Percentiles rank a stretch among this genome's conserved stretches.
These are phyloP conservation scores for Variabilichromis moorii DNA, from an alignment of 2,113 vertebrate genomes.

Conservation along the genomic window DNA sequence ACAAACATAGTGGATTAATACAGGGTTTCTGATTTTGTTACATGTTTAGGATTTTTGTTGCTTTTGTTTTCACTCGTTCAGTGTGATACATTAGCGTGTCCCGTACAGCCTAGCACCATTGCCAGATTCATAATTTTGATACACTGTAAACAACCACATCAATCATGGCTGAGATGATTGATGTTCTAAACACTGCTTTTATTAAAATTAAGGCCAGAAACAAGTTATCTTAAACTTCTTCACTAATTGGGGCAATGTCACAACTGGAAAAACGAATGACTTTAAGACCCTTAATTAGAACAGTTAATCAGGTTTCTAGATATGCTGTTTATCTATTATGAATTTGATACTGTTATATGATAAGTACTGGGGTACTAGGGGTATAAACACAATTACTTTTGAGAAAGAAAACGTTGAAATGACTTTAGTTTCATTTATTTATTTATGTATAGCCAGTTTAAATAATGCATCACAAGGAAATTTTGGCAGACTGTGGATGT, in stretches of 20 bases:
- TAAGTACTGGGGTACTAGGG: neutral
- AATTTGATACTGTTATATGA: neutral
- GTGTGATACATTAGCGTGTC: neutral
- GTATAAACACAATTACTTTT: neutral
- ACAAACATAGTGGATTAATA: neutral
- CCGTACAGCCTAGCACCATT: neutral
- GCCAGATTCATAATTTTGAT: neutral
- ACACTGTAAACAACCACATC: neutral
- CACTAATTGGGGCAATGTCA: neutral
- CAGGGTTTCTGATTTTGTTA: neutral
- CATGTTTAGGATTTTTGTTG: neutral
- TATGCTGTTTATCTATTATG: neutral
- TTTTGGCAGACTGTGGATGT: neutral
- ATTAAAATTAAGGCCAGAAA: neutral
- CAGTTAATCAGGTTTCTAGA: neutral
- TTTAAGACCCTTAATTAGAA: neutral
- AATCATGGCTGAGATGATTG: neutral
- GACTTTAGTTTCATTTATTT: neutral
- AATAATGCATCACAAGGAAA: neutral
- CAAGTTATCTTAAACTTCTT: neutral
- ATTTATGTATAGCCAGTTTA: neutral
- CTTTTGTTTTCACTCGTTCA: neutral
- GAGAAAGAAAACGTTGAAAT: neutral
- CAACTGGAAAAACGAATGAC: neutral
- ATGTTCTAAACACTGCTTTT: neutral